Evolutionary conservation across 1,140 invertebrate genomes (phyloP).

Genomic region (Elymnias hypermnestra): DNA sequence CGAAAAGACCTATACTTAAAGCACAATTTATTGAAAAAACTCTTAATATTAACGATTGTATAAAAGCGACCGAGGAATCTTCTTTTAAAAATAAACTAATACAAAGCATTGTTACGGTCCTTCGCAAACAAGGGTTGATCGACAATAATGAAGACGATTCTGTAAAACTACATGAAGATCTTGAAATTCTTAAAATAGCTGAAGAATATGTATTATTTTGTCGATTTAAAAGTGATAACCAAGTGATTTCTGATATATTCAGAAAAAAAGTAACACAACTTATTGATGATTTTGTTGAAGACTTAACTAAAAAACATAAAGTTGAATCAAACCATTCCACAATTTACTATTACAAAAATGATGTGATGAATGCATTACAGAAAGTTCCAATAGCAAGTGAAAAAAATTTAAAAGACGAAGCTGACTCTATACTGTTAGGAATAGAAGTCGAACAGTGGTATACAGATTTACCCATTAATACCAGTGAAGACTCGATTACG

Average conservation of each 20-base stretch:
- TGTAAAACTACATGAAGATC: constrained; percentile 33
- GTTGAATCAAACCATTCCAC: constrained; percentile 28
- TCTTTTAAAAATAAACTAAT: constrained; percentile 38
- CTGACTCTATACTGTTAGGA: constrained; percentile 37
- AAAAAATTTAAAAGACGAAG: constrained; percentile 38
- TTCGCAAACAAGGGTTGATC: constrained; percentile 20
- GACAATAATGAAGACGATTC: constrained; percentile 12
- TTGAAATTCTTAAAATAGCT: constrained; percentile 36
- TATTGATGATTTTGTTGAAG: constrained; percentile 29
- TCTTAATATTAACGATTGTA: constrained; percentile 26
- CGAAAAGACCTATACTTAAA: constrained; percentile 37
- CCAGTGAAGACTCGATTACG: constrained; percentile 24
- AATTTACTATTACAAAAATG: constrained; percentile 28
- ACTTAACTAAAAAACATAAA: constrained; percentile 33
- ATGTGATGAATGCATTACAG: constrained; percentile 36
- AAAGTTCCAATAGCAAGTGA: constrained; percentile 38
- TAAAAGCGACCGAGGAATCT: constrained; percentile 18
- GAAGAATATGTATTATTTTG: constrained; percentile 39
- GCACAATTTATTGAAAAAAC: constrained; percentile 42
- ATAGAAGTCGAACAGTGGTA: constrained; percentile 54
- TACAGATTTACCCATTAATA: constrained; percentile 31
- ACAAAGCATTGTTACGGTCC: constrained; percentile 24
- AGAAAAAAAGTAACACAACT: constrained; percentile 36
- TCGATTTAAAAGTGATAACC: constrained; percentile 34
- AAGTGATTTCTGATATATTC: constrained; percentile 31